Evolutionary conservation across 2,797 vertebrate species (phyloP), one percentile per base, ranked within the genome.

Genomic region (Labeo calbasu): DNA sequence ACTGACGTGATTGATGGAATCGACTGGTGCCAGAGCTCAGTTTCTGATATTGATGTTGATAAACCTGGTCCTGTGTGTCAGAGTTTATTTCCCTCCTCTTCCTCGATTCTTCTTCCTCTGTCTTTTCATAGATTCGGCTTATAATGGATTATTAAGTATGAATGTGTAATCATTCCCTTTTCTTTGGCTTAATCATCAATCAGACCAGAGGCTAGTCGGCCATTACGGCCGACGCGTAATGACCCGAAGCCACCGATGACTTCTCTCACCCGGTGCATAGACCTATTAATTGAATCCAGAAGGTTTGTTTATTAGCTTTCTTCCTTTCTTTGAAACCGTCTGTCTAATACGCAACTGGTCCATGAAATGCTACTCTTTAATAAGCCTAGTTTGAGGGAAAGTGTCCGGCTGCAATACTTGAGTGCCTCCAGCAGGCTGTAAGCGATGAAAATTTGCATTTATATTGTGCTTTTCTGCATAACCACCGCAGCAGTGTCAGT

Each of bases 381-480:
- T 88, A 89, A 86, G 82, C 51, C 71, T 50, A 79, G 87, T 84
- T 85, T 86, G 69, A 70, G 61, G 73, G 77, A 87, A 88, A 84
- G 72, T 19, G 13, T 90, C 87, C 82, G 73, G 86, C 79, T 87
- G 81, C 61, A 76, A 77, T 36, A 84, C 77, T 88, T 81, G 81
- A 90, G 85, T 65, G 87, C 88, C 86, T 88, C 73, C 75, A 85
- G 77, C 81, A 69, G 85, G 77, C 86, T 86, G 86, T 72, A 86
- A 89, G 88, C 81, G 75, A 79, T 88, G 81, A 87, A 85, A 92
- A 94, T 93, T 92, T 86, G 89, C 92, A 93, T 93, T 93, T 93
- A 93, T 92, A 93, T 93, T 92, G 88, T 89, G 76, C 53, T 59
- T 87, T 65, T 85, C 77, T 87, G 77, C 76, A 77, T 75, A 87